Evolutionary conservation across 2,888 invertebrate genomes (phyloP).

Genomic region (Amiota communis): DNA sequence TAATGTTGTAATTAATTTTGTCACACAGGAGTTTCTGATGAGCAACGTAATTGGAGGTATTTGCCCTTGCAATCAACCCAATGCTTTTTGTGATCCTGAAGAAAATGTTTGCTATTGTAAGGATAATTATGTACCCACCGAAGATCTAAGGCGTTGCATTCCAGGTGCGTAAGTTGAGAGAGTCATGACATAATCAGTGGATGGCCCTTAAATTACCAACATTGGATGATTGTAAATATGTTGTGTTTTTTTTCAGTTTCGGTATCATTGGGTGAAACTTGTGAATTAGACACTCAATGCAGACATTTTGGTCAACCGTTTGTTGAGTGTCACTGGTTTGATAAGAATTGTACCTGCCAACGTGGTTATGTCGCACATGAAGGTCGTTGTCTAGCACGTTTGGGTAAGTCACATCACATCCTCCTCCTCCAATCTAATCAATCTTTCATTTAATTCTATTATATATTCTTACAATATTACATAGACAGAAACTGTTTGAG

Average conservation of each 20-base stretch:
- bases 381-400: constrained; percentile 57
- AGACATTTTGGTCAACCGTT: constrained; percentile 52
- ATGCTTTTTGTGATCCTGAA: constrained; percentile 57
- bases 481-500: constrained; percentile 45
- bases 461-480: not conserved
- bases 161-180: constrained; percentile 40
- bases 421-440: too few species aligned
- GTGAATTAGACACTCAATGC: constrained; percentile 65
- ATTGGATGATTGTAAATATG: too few species aligned
- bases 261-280: constrained; percentile 52
- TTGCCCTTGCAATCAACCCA: constrained; percentile 61
- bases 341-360: constrained; percentile 57
- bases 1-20: constrained; percentile 7
- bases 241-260: not conserved
- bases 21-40: constrained; percentile 49
- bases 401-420: constrained; percentile 52
- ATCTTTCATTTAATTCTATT: not conserved
- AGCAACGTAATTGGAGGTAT: constrained; percentile 68
- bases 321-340: constrained; percentile 53
- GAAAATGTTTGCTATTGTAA: constrained; percentile 62
- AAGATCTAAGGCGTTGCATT: constrained; percentile 66
- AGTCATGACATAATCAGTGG: too few species aligned
- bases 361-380: constrained; percentile 51
- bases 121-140: constrained; percentile 54
- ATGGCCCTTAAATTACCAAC: too few species aligned